Percentiles rank a stretch among this genome's conserved stretches.
Conservation (phyloP, 2,888 invertebrate species). For the Tenthredo distinguenda region DNA sequence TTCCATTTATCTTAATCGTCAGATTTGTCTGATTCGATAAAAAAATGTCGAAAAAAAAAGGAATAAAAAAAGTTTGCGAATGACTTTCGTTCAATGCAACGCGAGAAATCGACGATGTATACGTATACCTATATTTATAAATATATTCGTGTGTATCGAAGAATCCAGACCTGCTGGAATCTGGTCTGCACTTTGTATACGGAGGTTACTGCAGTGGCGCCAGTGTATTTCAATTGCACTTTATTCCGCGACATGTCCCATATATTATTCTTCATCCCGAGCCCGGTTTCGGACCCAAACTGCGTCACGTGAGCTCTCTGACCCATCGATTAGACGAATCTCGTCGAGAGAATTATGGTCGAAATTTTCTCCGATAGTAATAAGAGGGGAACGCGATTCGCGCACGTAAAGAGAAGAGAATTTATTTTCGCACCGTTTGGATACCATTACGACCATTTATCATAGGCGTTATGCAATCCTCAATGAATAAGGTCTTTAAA, state of each 20-base stretch:
- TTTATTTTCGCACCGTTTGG: conserved; percentile 32
- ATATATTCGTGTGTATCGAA: conserved; percentile 17
- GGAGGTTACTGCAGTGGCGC: conserved; percentile 41
- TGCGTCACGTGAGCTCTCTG: background rate
- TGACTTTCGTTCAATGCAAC: conserved; percentile 6
- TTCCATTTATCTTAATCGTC: background rate
- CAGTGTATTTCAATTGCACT: conserved; percentile 38
- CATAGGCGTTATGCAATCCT: conserved; percentile 29
- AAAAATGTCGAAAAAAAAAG: background rate
- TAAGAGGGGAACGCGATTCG: background rate
- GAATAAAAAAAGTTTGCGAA: background rate
- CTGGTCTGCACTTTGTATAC: conserved; percentile 22
- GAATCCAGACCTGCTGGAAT: conserved; percentile 45
- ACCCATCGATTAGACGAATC: conserved; percentile 5
- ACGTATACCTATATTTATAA: background rate
- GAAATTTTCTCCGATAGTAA: background rate
- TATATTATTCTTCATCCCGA: conserved; percentile 14
- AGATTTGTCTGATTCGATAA: background rate
- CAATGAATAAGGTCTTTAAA: conserved; percentile 45
- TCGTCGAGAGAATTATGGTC: background rate
- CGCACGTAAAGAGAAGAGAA: background rate
- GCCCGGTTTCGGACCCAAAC: background rate
- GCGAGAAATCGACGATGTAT: conserved; percentile 12
- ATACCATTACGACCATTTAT: conserved; percentile 28
- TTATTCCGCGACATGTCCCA: conserved; percentile 22